These are phyloP conservation scores for Ctenochaetus hawaiiensis DNA, from an alignment of 2,797 vertebrate species.

Conservation along the genomic window DNA sequence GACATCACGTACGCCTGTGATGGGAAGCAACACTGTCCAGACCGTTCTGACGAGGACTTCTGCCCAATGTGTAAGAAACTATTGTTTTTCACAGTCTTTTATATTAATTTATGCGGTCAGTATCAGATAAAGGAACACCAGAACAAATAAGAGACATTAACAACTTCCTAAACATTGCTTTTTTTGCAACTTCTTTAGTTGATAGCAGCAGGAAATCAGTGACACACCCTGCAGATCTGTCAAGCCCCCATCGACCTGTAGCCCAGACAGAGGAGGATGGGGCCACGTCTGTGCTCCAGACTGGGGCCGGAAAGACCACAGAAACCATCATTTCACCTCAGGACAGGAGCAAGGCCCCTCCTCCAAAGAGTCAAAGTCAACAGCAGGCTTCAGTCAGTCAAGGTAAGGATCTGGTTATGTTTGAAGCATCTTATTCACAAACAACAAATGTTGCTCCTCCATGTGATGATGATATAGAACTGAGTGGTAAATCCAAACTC, in stretches of 20 bases:
- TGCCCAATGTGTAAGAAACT: conserved; percentile 90
- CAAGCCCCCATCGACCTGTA: conserved; percentile 57
- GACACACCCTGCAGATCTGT: conserved; percentile 76
- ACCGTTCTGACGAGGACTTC: conserved; percentile 95
- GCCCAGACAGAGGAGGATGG: conserved; percentile 59
- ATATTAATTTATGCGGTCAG: too few relatives aligned
- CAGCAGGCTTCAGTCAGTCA: conserved; percentile 71
- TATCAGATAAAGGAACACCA: not conserved
- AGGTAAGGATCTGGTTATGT: conserved; percentile 77
- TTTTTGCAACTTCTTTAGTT: conserved; percentile 80
- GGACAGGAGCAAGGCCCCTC: conserved; percentile 64
- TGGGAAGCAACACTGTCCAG: conserved; percentile 92
- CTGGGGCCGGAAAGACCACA: conserved; percentile 74
- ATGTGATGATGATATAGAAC: not conserved
- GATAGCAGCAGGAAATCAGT: conserved; percentile 86
- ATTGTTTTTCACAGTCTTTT: not conserved
- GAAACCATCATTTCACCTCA: conserved; percentile 61
- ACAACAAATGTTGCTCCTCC: not conserved
- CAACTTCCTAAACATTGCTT: too few relatives aligned
- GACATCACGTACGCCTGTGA: conserved; percentile 96
- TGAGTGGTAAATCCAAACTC: not conserved
- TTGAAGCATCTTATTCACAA: not conserved
- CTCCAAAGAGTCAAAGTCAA: conserved; percentile 73
- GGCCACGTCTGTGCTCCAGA: conserved; percentile 57
- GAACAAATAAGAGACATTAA: not conserved